phyloP scores from a whole-genome alignment of 2,797 vertebrate species.

The Fistularia commersonii region DNA sequence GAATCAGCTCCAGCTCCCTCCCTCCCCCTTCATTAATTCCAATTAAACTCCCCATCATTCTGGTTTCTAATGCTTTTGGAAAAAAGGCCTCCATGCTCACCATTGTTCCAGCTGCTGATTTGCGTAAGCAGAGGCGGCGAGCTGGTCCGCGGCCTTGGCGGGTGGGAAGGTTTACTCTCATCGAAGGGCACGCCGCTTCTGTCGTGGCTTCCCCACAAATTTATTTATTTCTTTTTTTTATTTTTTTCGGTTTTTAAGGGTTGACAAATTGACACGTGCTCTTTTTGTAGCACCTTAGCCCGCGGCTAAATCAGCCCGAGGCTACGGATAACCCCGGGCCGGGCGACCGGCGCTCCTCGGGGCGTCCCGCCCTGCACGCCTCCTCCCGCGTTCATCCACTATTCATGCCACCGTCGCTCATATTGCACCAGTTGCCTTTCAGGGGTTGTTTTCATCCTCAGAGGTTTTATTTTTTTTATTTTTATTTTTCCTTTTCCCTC shows the following conservation, averaged over 20 bases:
- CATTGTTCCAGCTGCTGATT: too few relatives aligned
- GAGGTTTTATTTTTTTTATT: too few relatives aligned
- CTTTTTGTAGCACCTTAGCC: constrained; percentile 39
- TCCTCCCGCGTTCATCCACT: constrained; percentile 55
- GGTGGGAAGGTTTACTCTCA: too few relatives aligned
- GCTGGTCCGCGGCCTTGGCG: too few relatives aligned
- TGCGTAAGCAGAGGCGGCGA: too few relatives aligned
- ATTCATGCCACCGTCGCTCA: constrained; percentile 58
- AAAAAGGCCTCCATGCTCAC: too few relatives aligned
- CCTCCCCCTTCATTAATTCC: too few relatives aligned
- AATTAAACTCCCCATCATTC: too few relatives aligned
- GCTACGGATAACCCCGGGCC: constrained; percentile 43
- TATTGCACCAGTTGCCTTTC: constrained; percentile 62
- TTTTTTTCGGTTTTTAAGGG: constrained; percentile 35
- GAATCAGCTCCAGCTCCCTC: too few relatives aligned
- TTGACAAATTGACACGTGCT: constrained; percentile 27
- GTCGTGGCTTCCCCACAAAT: too few relatives aligned
- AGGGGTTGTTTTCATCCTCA: constrained; percentile 60
- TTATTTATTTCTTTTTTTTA: constrained; percentile 10
- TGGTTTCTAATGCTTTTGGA: too few relatives aligned
- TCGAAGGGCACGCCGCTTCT: too few relatives aligned
- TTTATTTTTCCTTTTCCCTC: constrained; percentile 13
- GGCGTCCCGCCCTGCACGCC: constrained; percentile 52
- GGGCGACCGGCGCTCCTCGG: constrained; percentile 37
- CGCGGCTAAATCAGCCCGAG: constrained; percentile 40